Evolutionary conservation across 2,113 vertebrate genomes (phyloP).

Genomic region (Copsychus sechellarum): DNA sequence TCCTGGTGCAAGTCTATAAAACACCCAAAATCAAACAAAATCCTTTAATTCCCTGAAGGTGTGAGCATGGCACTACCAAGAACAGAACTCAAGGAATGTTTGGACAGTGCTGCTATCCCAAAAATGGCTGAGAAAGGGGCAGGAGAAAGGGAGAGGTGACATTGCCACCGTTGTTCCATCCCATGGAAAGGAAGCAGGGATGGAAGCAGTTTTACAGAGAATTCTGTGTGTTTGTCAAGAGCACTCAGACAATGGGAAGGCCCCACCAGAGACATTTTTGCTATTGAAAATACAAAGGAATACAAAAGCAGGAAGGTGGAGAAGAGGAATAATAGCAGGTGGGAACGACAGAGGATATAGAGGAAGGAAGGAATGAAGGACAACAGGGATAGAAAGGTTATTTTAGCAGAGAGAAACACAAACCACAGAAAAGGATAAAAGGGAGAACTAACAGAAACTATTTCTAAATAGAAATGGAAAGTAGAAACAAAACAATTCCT

Average conservation of each 20-base stretch:
- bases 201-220: not conserved
- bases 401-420: not conserved
- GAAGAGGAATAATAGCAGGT: not conserved
- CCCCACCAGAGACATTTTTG: not conserved
- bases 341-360: not conserved
- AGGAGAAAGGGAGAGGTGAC: not conserved
- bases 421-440: not conserved
- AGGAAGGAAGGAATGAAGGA: not conserved
- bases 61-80: not conserved
- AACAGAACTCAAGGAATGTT: not conserved
- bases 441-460: not conserved
- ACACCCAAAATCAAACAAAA: not conserved
- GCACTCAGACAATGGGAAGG: not conserved
- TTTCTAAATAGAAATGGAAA: not conserved
- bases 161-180: not conserved
- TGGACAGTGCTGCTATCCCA: not conserved
- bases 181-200: rapidly evolving
- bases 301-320: slow-evolving; percentile 1
- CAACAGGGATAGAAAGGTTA: not conserved
- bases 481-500: not conserved
- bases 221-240: not conserved
- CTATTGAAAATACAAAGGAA: not conserved
- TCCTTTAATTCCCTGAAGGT: not conserved
- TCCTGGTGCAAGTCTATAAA: not conserved
- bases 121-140: not conserved